Base-by-base conservation (phyloP, 2,888 invertebrate genomes). In the Sinopyrophorus schimmeli region DNA sequence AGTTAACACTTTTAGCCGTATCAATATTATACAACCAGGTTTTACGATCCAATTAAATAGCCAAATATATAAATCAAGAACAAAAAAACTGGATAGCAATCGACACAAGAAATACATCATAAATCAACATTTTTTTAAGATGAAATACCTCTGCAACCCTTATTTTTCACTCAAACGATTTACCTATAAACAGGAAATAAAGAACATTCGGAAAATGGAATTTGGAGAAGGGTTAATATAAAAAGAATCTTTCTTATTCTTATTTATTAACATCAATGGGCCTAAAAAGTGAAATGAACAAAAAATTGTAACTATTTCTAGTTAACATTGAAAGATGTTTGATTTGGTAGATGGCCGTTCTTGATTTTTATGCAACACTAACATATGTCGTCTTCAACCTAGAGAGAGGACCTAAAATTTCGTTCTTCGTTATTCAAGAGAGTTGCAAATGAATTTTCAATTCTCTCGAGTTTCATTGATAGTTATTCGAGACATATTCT, bases 341-440 rank as follows among this genome's bases (percentile, higher is more conserved):
- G 11, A 7, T 21, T 21, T 21, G 5, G 32, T 12, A 41, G 47
- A 16, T 47, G 20, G 32, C 10, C 14, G 27, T 23, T 48, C 48
- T 48, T 48, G 48, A 23, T 30, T 48, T 41, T 35, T 37, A 40
- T 47, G 38, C 49, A 37, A 43, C 17, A 32, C 5, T 31, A 40
- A 37, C 34, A 47, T 43, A 44, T 50, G 62, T 56, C 55, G 65
- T 63, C 65, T 67, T 67, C 67, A 58, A 63, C 53, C 47, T 54
- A 55, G 59, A 58, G 51, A 62, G 56, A 54, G 49, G 55, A 55
- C 59, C 51, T 51, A 47, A 51, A 51, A 61, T 64, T 65, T 66
- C 64, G 58, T 66, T 68, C 68, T 69, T 70, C 52, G 41, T 39
- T 9, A 47, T 43, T 52, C 69, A 67, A 68, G 66, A 68, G 65